Percentiles rank a stretch among this genome's conserved stretches.
Evolutionary conservation across 2,113 vertebrate species (phyloP).

Genomic region (Dolichotis patagonum): DNA sequence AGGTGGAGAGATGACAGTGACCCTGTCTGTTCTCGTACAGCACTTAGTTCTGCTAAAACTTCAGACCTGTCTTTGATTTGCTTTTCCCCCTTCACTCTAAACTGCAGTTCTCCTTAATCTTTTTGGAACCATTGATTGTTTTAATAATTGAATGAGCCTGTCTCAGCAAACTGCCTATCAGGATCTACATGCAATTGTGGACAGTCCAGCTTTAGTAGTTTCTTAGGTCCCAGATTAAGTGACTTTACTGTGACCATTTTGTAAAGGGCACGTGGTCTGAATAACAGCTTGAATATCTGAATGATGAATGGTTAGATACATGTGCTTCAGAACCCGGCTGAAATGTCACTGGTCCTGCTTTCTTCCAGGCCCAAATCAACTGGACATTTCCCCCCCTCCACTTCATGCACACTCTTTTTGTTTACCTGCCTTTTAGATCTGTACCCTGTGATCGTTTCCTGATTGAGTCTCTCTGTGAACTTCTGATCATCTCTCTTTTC

Average conservation of each 20-base stretch:
- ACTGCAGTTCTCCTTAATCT: background rate
- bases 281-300: background rate
- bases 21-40: background rate
- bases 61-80: background rate
- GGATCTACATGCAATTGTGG: background rate
- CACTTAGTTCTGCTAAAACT: background rate
- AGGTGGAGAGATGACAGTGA: background rate
- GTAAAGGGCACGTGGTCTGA: background rate
- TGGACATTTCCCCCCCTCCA: background rate
- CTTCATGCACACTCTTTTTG: no score
- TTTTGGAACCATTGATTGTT: background rate
- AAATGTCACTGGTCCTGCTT: background rate
- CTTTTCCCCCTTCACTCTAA: background rate
- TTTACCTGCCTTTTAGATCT: background rate
- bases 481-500: background rate
- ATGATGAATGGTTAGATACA: background rate
- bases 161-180: background rate
- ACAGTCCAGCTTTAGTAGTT: background rate
- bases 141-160: background rate
- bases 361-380: fast-evolving
- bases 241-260: background rate
- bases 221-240: background rate
- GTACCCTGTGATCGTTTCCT: background rate
- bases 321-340: constrained; percentile 17
- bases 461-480: background rate